Evolutionary conservation across 2,888 invertebrate species (phyloP), one percentile per base, ranked within the genome.

Genomic region (Callinectes sapidus): DNA sequence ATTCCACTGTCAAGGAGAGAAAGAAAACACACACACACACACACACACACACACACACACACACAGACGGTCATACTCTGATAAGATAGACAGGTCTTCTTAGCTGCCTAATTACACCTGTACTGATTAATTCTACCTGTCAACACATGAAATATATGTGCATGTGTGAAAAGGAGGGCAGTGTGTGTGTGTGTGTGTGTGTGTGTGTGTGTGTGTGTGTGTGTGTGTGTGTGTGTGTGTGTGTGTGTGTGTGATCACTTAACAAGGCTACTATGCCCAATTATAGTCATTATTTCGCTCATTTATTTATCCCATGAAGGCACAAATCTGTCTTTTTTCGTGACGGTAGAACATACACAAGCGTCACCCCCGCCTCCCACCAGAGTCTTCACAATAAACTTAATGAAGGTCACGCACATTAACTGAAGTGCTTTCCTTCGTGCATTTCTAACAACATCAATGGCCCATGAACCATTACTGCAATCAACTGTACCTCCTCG

Each of bases 121-220:
- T 42, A 42, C n/a, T 86, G 35, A 86, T 42, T 42, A 42, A 35
- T 42, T 2, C 3, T 39, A 71, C 86, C 35, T 35, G 42, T 86
- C 39, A 86, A 42, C 35, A 42, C 39, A 39, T 42, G 86, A 86
- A 42, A 32, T 86, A 35, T 85, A 6, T 32, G 23, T 86, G 86
- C 3, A 32, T 86, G 86, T 86, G n/a, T 35, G n/a, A 35, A 28
- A 35, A 2, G 85, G 2, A 35, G n/a, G 85, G n/a, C 2, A 28
- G 85, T 85, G 85, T 85, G 85, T 85, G 35, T 85, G 35, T 32
- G 85, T 85, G 85, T 85, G 85, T 85, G 85, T 85, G 85, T 86
- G 85, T 85, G 85, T 85, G 35, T 85, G 35, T 32, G 85, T 85
- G 85, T 85, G 85, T 85, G 85, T 85, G 85, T 86, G 86, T 71